phyloP scores from a whole-genome alignment of 1,140 invertebrate genomes.

The Caerostris darwini region DNA sequence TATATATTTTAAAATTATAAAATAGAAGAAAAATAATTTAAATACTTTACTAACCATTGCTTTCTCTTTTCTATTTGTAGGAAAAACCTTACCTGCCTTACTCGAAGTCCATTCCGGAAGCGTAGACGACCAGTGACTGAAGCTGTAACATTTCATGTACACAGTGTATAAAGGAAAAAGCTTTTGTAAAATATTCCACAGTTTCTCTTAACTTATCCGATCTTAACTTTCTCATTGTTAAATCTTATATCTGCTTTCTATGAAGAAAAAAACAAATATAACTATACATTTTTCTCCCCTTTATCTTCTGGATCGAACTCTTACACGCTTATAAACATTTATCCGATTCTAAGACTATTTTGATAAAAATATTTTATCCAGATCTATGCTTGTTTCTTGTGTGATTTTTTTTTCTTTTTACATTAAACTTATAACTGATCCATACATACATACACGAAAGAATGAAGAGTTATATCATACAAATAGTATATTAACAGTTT shows the following conservation, averaged over 20 bases:
- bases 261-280: neutral
- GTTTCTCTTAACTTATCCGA: neutral
- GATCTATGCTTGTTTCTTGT: neutral
- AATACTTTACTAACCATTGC: too few relatives aligned
- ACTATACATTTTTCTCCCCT: constrained; percentile 14
- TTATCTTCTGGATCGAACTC: neutral
- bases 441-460: too few relatives aligned
- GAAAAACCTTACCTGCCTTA: constrained; percentile 69
- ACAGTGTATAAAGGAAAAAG: constrained; percentile 3
- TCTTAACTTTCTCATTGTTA: constrained; percentile 28
- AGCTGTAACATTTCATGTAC: neutral
- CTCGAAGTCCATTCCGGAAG: constrained; percentile 48
- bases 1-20: neutral
- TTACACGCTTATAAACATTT: neutral
- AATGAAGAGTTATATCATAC: too few relatives aligned
- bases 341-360: neutral
- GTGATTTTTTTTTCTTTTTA: neutral
- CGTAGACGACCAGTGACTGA: constrained; percentile 48
- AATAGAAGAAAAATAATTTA: too few relatives aligned
- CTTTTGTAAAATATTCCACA: constrained; percentile 26
- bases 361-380: constrained; percentile 10
- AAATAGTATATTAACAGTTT: too few relatives aligned
- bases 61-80: neutral
- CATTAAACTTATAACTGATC: too few relatives aligned
- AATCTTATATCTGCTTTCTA: neutral